Conservation (phyloP, 2,113 vertebrate genomes). For the Mustela lutreola region DNA sequence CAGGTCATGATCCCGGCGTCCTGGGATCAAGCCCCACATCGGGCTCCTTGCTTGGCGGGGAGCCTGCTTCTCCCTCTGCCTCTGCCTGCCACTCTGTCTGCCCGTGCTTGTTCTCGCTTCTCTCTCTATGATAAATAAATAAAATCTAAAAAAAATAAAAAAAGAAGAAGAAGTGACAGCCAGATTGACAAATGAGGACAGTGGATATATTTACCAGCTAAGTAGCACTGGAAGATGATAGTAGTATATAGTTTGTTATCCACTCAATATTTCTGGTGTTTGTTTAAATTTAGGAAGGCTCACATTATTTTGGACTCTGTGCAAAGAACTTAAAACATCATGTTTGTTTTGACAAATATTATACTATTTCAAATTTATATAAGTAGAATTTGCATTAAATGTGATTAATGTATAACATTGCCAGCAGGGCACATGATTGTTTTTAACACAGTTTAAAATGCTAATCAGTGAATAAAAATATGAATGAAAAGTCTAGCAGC, state of each 20-base stretch:
- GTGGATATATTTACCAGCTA: not conserved
- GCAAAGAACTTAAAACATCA: not conserved
- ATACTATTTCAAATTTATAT: not conserved
- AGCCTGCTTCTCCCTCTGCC: too few species aligned
- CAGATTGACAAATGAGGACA: not conserved
- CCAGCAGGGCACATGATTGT: not conserved
- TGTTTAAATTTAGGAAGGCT: slow-evolving; percentile 36
- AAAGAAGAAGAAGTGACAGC: not conserved
- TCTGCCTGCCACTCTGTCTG: too few species aligned
- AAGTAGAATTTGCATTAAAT: not conserved
- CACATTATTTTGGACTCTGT: not conserved
- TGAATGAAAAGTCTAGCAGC: not conserved
- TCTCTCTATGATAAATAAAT: too few species aligned
- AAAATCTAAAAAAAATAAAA: too few species aligned
- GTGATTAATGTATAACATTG: not conserved
- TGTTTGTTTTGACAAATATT: not conserved
- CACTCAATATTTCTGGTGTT: not conserved
- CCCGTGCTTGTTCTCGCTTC: too few species aligned
- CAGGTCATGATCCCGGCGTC: too few species aligned
- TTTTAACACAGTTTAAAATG: slow-evolving; percentile 11
- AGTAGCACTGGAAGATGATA: not conserved
- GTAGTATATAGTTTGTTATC: not conserved
- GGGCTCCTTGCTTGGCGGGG: too few species aligned
- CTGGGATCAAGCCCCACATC: too few species aligned
- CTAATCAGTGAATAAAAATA: slow-evolving; percentile 11